A percentile compares a stretch with the other conserved stretches of the same genome.
phyloP scores from a whole-genome alignment of 2,113 vertebrate genomes.

The Nerophis lumbriciformis region DNA sequence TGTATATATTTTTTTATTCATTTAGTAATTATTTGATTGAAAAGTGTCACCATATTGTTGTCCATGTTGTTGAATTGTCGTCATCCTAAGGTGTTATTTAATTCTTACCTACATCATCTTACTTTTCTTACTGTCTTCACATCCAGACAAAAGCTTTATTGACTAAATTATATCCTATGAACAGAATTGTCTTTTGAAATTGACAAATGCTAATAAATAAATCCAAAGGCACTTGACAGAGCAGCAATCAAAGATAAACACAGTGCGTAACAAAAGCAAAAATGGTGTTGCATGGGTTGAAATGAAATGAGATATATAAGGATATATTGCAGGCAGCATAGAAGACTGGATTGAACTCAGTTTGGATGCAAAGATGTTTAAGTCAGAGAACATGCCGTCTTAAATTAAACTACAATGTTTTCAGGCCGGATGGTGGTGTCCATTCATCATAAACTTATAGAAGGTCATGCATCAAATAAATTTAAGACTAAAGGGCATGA shows the following conservation, averaged over 20 bases:
- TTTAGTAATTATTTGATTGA: neutral
- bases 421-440: neutral
- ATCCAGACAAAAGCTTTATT: neutral
- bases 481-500: neutral
- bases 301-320: neutral
- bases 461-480: slow-evolving; percentile 23
- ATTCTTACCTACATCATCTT: neutral
- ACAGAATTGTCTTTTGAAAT: neutral
- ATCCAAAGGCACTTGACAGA: neutral
- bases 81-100: too few species aligned
- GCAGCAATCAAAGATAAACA: neutral
- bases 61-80: too few species aligned
- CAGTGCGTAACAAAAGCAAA: neutral
- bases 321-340: slow-evolving; percentile 15
- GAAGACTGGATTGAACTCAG: slow-evolving; percentile 9
- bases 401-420: slow-evolving; percentile 1
- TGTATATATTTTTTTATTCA: too few species aligned
- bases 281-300: neutral
- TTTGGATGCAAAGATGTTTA: slow-evolving; percentile 11
- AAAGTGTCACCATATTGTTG: neutral
- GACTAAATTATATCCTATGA: neutral
- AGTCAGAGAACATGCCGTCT: slow-evolving; percentile 19
- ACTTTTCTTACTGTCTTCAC: neutral
- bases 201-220: neutral
- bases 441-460: slow-evolving; percentile 8